A percentile compares a stretch with the other conserved stretches of the same genome.
phyloP scores from a whole-genome alignment of 2,888 invertebrate species.

The Caenorhabditis sp. region DNA sequence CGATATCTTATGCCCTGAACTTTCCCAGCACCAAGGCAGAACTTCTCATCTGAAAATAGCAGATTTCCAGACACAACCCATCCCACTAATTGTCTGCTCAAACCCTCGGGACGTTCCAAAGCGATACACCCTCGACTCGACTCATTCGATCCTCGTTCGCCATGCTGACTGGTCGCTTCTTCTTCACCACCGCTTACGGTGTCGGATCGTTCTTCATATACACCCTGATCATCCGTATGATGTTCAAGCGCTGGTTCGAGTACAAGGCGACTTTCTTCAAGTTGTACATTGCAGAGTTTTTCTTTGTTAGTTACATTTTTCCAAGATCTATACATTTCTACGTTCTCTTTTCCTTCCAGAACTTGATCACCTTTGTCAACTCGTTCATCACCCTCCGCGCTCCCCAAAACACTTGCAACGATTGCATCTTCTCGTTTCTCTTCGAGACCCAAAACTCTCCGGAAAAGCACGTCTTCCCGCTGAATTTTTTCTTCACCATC shows the following conservation, averaged over 20 bases:
- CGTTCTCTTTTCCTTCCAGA: slow-evolving; percentile 32
- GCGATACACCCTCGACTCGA: background rate
- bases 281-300: slow-evolving; percentile 34
- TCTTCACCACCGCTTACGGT: slow-evolving; percentile 37
- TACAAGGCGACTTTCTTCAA: slow-evolving; percentile 49
- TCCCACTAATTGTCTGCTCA: slow-evolving; percentile 35
- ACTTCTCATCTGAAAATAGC: no score
- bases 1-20: no score
- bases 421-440: slow-evolving; percentile 49
- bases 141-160: slow-evolving; percentile 16
- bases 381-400: slow-evolving; percentile 57
- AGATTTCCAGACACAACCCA: background rate
- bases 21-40: no score
- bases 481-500: slow-evolving; percentile 48
- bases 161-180: slow-evolving; percentile 38
- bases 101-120: slow-evolving; percentile 30
- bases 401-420: slow-evolving; percentile 61
- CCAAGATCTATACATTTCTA: background rate
- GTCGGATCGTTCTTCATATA: slow-evolving; percentile 23
- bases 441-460: slow-evolving; percentile 30
- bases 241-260: slow-evolving; percentile 34
- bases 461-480: slow-evolving; percentile 12
- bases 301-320: slow-evolving; percentile 32
- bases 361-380: slow-evolving; percentile 58
- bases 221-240: slow-evolving; percentile 33